Conservation (phyloP, 2,888 invertebrate genomes). For the Tenthredo notha region DNA sequence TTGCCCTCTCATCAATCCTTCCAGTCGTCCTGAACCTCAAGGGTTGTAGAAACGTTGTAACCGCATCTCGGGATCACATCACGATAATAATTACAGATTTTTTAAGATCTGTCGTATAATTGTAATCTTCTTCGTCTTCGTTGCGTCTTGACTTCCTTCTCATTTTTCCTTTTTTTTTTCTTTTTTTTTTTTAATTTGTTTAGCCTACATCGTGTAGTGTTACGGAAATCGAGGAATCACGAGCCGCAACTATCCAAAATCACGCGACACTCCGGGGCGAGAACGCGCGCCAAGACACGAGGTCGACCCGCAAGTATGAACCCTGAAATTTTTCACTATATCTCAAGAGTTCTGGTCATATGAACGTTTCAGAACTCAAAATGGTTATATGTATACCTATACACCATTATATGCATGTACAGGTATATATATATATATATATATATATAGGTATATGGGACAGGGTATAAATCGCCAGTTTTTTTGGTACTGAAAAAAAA, state of each 20-base stretch:
- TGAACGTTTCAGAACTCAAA: neutral
- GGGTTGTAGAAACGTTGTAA: neutral
- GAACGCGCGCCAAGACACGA: constrained; percentile 47
- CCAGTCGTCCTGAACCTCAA: neutral
- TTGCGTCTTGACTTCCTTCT: constrained; percentile 16
- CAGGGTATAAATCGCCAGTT: neutral
- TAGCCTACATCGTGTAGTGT: constrained; percentile 10
- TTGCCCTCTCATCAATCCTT: constrained; percentile 8
- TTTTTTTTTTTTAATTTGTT: neutral
- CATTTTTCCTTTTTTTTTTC: neutral
- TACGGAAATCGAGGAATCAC: constrained; percentile 36
- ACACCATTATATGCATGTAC: neutral
- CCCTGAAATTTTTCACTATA: neutral
- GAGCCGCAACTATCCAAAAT: neutral
- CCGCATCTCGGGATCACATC: constrained; percentile 15
- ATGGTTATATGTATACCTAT: neutral
- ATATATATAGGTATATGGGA: neutral
- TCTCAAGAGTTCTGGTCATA: neutral
- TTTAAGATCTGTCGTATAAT: neutral
- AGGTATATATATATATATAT: neutral
- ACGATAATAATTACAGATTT: constrained; percentile 16
- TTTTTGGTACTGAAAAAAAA: neutral
- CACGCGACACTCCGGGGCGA: constrained; percentile 47
- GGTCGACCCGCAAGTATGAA: constrained; percentile 4
- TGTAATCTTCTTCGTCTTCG: neutral